phyloP scores from a whole-genome alignment of 2,113 vertebrate genomes.

The Cacatua alba region DNA sequence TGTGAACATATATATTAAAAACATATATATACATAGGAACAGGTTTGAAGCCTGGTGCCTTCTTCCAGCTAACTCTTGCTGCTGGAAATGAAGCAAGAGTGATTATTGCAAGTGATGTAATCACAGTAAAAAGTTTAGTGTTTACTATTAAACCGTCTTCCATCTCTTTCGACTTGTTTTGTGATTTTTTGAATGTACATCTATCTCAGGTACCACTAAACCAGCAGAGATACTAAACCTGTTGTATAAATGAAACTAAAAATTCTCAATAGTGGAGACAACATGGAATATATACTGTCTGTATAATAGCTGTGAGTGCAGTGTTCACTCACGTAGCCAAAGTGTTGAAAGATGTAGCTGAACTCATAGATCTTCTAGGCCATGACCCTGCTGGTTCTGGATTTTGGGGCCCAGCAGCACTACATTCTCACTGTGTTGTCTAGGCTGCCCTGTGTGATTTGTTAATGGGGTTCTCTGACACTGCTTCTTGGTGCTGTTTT shows the following conservation, averaged over 20 bases:
- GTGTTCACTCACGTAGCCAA: background rate
- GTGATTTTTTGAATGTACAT: background rate
- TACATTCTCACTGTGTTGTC: background rate
- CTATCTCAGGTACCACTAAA: background rate
- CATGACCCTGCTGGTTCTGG: background rate
- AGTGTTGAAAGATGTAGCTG: background rate
- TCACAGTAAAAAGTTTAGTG: background rate
- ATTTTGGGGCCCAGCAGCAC: background rate
- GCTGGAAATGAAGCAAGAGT: background rate
- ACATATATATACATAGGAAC: too few relatives aligned
- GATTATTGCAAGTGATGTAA: background rate
- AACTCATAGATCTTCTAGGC: background rate
- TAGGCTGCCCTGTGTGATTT: background rate
- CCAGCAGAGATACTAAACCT: background rate
- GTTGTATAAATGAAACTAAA: background rate
- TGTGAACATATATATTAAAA: too few relatives aligned
- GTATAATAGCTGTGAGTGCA: background rate
- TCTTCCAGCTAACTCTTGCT: background rate
- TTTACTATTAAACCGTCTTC: slow-evolving; percentile 22
- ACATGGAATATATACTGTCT: background rate
- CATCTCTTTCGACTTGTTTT: background rate
- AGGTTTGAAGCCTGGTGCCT: background rate
- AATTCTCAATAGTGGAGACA: background rate
- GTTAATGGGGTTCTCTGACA: background rate
- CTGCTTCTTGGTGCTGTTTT: background rate